Percentiles rank a stretch among this genome's conserved stretches.
phyloP scores from a whole-genome alignment of 2,888 invertebrate species.

The Balanococcus diminutus region DNA sequence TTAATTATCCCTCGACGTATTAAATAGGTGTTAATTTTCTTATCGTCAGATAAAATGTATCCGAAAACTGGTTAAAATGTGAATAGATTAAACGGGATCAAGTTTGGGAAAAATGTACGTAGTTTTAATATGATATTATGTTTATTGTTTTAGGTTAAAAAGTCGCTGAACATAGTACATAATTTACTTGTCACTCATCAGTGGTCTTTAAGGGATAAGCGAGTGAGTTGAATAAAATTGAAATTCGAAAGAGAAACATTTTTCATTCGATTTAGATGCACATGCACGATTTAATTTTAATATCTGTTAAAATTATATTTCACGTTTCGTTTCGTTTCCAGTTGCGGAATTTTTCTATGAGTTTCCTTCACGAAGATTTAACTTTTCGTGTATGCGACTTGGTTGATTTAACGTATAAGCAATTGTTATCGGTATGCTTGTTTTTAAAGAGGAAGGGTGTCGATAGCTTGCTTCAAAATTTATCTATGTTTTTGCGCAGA shows the following conservation, averaged over 20 bases:
- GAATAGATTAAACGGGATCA: background rate
- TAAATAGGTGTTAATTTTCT: background rate
- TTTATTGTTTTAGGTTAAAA: conserved; percentile 14
- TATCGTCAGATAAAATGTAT: background rate
- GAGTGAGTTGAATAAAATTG: background rate
- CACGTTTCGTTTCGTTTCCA: background rate
- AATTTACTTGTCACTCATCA: conserved; percentile 12
- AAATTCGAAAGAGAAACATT: background rate
- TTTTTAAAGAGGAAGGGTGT: no score
- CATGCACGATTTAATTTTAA: background rate
- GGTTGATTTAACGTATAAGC: conserved; percentile 38
- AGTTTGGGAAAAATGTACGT: no score
- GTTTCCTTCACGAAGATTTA: conserved; percentile 34
- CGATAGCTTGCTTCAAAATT: background rate
- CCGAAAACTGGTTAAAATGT: background rate
- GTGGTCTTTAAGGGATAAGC: background rate
- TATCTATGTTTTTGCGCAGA: background rate
- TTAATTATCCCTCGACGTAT: background rate
- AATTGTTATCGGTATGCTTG: conserved; percentile 31
- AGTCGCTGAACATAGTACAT: background rate
- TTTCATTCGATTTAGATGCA: no score
- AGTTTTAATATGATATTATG: background rate
- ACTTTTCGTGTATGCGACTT: conserved; percentile 6
- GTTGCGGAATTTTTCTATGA: conserved; percentile 1
- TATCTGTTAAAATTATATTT: background rate